Evolutionary conservation across 35 echinoderm and acorn worm species (phyloP).

Genomic region (Hemicentrotus pulcherrimus): DNA sequence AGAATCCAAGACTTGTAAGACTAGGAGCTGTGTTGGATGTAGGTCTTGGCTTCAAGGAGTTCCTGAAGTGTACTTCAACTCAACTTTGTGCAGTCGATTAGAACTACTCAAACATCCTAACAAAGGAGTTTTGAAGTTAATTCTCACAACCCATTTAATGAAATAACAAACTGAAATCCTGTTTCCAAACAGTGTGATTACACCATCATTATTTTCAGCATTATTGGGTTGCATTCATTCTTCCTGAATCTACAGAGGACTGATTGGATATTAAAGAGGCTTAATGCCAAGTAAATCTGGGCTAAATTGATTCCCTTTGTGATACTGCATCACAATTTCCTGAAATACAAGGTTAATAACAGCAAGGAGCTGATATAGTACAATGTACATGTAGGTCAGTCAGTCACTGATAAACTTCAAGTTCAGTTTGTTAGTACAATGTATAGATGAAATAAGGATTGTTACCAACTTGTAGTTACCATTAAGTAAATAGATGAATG

Average conservation of each 20-base stretch:
- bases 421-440: background rate
- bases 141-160: background rate
- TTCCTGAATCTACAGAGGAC: background rate
- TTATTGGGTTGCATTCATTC: background rate
- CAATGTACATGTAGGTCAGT: background rate
- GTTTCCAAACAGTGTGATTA: background rate
- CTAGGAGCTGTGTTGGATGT: background rate
- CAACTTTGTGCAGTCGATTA: background rate
- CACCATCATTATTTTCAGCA: background rate
- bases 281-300: background rate
- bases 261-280: background rate
- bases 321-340: background rate
- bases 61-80: background rate
- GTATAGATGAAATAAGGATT: too few relatives aligned
- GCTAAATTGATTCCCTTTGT: background rate
- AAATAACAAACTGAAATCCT: background rate
- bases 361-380: too few relatives aligned
- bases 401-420: background rate
- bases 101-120: background rate
- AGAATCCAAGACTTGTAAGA: background rate
- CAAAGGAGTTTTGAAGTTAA: background rate
- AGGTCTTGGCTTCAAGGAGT: background rate
- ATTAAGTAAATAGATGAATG: background rate
- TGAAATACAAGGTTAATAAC: background rate
- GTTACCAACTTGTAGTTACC: background rate